These are phyloP conservation scores for Acanthoscelides obtectus DNA, from an alignment of 2,888 invertebrate species.

Conservation along the genomic window DNA sequence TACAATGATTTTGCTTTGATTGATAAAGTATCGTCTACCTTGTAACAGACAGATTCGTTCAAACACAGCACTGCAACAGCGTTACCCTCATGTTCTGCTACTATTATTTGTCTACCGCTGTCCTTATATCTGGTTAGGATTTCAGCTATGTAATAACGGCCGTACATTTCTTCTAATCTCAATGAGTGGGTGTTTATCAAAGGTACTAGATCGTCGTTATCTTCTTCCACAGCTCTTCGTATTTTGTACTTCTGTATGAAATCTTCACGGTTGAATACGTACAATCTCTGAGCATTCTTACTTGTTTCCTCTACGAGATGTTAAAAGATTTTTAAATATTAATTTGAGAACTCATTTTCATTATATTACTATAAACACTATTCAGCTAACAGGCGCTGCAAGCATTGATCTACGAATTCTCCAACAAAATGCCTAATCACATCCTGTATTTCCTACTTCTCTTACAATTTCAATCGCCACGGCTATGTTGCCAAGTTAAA, in stretches of 20 bases:
- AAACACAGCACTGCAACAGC: slow-evolving; percentile 38
- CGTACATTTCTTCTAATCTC: slow-evolving; percentile 54
- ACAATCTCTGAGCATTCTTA: slow-evolving; percentile 38
- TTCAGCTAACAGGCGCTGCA: too few species aligned
- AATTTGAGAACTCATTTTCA: too few species aligned
- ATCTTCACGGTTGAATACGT: slow-evolving; percentile 35
- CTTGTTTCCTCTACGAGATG: background rate
- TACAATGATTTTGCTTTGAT: too few species aligned
- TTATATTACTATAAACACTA: too few species aligned
- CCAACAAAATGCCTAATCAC: too few species aligned
- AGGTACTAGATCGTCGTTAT: slow-evolving; percentile 67
- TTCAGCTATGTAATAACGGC: slow-evolving; percentile 66
- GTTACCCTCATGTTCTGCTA: slow-evolving; percentile 25
- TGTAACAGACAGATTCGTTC: slow-evolving; percentile 56
- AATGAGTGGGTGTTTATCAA: slow-evolving; percentile 55
- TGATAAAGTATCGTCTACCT: too few species aligned
- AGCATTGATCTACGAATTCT: too few species aligned
- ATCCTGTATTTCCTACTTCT: too few species aligned
- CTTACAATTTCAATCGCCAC: too few species aligned
- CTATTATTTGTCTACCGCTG: slow-evolving; percentile 57
- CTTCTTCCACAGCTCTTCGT: slow-evolving; percentile 65
- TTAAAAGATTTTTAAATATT: too few species aligned
- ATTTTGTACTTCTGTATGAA: slow-evolving; percentile 45
- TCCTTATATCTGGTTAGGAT: slow-evolving; percentile 53
- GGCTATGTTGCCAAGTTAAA: too few species aligned